Conservation (phyloP, 2,888 invertebrate genomes). For the Prionchulus punctatus region DNA sequence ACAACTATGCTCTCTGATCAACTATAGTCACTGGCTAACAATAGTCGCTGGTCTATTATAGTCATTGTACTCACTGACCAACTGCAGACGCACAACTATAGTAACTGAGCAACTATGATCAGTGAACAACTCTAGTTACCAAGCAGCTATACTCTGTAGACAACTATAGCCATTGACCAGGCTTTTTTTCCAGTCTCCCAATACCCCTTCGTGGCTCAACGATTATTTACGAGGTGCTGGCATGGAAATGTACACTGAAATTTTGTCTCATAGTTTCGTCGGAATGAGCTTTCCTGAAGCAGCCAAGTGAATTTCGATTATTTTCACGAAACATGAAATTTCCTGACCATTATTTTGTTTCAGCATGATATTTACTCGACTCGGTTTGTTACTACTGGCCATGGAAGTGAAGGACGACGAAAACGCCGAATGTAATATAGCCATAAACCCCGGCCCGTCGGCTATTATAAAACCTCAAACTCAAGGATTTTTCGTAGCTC, state of each 20-base stretch:
- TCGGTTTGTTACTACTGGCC: conserved; percentile 80
- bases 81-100: too few species aligned
- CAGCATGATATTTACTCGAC: conserved; percentile 91
- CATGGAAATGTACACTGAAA: conserved; percentile 96
- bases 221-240: conserved; percentile 99
- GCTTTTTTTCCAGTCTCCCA: conserved; percentile 57
- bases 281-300: conserved; percentile 98
- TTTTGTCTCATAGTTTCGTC: conserved; percentile 93
- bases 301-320: conserved; percentile 98
- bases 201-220: conserved; percentile 98
- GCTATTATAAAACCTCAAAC: conserved; percentile 83
- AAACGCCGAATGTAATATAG: conserved; percentile 48
- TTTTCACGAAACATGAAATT: too few species aligned
- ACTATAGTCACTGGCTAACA: too few species aligned
- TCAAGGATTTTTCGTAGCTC: conserved; percentile 97
- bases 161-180: neutral
- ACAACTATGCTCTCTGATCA: too few species aligned
- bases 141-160: too few species aligned
- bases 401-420: conserved; percentile 65
- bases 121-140: too few species aligned
- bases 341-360: conserved; percentile 15
- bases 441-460: conserved; percentile 77
- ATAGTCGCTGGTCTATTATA: too few species aligned
- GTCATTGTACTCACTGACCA: too few species aligned
- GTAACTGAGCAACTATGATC: too few species aligned